These are phyloP conservation scores for Lepilemur ruficaudatus DNA, from an alignment of 2,797 vertebrate species.

Conservation along the genomic window DNA sequence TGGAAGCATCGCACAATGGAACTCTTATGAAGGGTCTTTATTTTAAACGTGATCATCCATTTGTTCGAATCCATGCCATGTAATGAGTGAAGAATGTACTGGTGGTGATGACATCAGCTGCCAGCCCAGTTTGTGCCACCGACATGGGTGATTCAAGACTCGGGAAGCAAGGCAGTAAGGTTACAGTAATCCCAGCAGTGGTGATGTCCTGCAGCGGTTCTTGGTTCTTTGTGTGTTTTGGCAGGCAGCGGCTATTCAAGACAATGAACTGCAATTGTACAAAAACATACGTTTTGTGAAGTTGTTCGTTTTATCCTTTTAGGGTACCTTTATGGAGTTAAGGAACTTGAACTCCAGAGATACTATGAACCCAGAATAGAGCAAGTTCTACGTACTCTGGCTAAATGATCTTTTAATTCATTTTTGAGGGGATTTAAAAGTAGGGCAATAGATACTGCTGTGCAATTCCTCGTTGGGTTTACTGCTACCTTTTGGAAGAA, in stretches of 20 bases:
- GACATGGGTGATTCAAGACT: not conserved
- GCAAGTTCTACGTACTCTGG: not conserved
- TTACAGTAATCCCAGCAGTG: rapidly evolving
- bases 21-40: not conserved
- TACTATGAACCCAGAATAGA: not conserved
- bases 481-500: not conserved
- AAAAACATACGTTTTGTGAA: not conserved
- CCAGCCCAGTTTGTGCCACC: not conserved
- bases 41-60: not conserved
- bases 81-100: not conserved
- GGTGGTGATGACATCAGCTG: not conserved
- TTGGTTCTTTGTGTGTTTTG: not conserved
- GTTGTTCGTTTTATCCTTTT: not conserved
- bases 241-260: not conserved
- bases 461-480: not conserved
- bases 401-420: not conserved
- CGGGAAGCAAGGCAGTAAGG: rapidly evolving
- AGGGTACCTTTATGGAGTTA: not conserved
- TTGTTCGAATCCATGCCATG: not conserved
- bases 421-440: constrained; percentile 33
- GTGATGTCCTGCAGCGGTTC: not conserved
- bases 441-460: not conserved
- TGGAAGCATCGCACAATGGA: not conserved
- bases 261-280: not conserved
- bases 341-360: not conserved